Base-by-base conservation (phyloP, 2,797 vertebrate genomes). In the Taeniopygia guttata region DNA sequence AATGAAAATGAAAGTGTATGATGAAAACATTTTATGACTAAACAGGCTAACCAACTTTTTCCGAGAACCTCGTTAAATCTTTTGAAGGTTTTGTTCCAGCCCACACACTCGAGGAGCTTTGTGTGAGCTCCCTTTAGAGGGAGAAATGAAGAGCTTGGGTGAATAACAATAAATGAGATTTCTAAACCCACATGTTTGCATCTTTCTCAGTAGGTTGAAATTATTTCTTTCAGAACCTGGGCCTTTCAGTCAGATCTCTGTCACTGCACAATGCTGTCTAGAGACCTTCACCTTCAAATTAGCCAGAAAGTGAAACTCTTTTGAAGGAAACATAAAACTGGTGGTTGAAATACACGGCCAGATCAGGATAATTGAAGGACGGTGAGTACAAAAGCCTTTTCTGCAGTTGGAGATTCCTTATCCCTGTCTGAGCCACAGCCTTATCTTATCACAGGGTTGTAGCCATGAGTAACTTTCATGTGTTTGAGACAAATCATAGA, bases 11-110 rank as follows among this genome's bases (percentile, higher is more conserved):
- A 30, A 85, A 80, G 21, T 67, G 7, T 29, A 16, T 25, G 48
- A 80, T 70, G 64, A 85, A 89, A 87, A 83, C 32, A 83, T 43
- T 19, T 87, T 46, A 49, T 66, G 60, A 69, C 40, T 87, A 91
- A 90, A 60, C 9, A 91, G 40, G 23, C n/a, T 77, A 40, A 52
- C 55, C 36, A 89, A 68, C 34, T 62, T 72, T 92, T 92, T 69
- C 64, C 8, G 25, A 85, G 51, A 91, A 55, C 42, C 46, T 84
- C 7, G 1, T 69, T 51, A 64, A 82, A 29, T 43, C 36, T 89
- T 92, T 95, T 90, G 81, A 85, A 52, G 45, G 56, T 80, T 95
- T 93, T 14, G 36, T 73, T 81, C 52, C 89, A 92, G 16, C 78
- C 72, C 69, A 73, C 78, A 59, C 52, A 10, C 13, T 67, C 4